Evolutionary conservation across 2,888 invertebrate genomes (phyloP).

Genomic region (Scotopteryx bipunctaria): DNA sequence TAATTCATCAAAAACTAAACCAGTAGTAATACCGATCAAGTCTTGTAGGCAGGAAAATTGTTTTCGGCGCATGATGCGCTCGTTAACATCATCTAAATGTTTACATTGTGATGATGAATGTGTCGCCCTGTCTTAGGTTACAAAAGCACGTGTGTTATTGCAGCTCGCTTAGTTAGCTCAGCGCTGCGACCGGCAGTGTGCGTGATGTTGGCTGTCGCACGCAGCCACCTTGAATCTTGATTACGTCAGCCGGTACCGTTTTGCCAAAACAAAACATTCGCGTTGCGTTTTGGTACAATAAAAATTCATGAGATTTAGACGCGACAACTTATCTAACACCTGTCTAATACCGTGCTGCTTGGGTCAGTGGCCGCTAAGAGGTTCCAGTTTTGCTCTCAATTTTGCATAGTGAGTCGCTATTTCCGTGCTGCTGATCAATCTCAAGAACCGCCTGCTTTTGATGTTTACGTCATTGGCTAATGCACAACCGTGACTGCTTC

Average conservation of each 20-base stretch:
- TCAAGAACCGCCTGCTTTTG: slow-evolving; percentile 47
- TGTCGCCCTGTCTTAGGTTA: slow-evolving; percentile 43
- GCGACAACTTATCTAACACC: slow-evolving; percentile 23
- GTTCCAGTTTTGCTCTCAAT: slow-evolving; percentile 24
- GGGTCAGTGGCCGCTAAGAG: slow-evolving; percentile 58
- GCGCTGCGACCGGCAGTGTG: slow-evolving; percentile 39
- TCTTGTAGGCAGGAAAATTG: slow-evolving; percentile 14
- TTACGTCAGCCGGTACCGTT: slow-evolving; percentile 67
- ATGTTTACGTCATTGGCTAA: slow-evolving; percentile 69
- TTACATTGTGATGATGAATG: slow-evolving; percentile 49
- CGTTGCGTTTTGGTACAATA: slow-evolving; percentile 38
- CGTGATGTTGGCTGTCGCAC: slow-evolving; percentile 37
- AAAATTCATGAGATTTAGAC: slow-evolving; percentile 15
- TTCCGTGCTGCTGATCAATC: slow-evolving; percentile 49
- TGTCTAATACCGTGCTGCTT: slow-evolving; percentile 27
- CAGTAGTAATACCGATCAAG: too few relatives aligned
- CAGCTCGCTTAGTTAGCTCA: slow-evolving; percentile 57
- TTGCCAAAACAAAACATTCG: slow-evolving; percentile 54
- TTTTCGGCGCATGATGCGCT: slow-evolving; percentile 24
- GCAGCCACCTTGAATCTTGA: slow-evolving; percentile 53
- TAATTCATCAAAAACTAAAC: too few relatives aligned
- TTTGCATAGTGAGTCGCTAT: slow-evolving; percentile 43
- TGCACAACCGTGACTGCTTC: slow-evolving; percentile 62
- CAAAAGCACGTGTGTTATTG: slow-evolving; percentile 66
- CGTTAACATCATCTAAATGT: slow-evolving; percentile 45